Base-by-base conservation (phyloP, 2,888 invertebrate species). In the Eueremaeus valkanovi region DNA sequence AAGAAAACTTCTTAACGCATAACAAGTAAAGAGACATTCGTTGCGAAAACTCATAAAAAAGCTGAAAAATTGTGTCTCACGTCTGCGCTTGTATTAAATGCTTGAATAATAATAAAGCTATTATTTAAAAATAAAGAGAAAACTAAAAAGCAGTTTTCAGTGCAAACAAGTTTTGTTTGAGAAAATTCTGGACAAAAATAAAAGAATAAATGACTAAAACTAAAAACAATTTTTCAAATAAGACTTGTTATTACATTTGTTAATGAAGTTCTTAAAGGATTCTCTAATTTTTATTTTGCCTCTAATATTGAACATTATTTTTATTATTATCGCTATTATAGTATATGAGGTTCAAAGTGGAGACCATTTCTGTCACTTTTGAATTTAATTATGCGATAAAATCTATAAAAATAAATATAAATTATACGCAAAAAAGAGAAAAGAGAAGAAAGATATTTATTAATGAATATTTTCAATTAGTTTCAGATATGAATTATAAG, bases 41-140 rank as follows among this genome's bases (percentile, higher is more conserved):
- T 13, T n/a, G 45, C 9, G 36, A 45, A 45, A 45, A 45, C 16
- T 45, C 45, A 16, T 45, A 45, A 45, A 45, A 45, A 3, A 16
- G 45, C 9, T 3, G 3, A 45, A 3, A 18, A 18, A 3, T 45
- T 45, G 11, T 21, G n/a, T 51, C 51, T 51, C 51, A 51, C 24
- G 51, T 51, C 51, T 51, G 2, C 5, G 5, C 51, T 49, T 45
- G 8, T 45, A 16, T 45, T 8, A 3, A 45, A 45, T 45, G 18
- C 21, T 51, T 61, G 61, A 61, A 61, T 61, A 61, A 61, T 61
- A 61, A 61, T 61, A 61, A 61, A 61, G 61, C 61, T 21, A 61
- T 61, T 58, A 24, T 58, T 5, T 16, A 24, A 9, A 58, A 6
- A 58, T 18, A 21, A 51, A 21, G 21, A 24, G 16, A 51, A 21